These are phyloP conservation scores for Venusia cambrica DNA, from an alignment of 2,888 invertebrate species.

Conservation along the genomic window DNA sequence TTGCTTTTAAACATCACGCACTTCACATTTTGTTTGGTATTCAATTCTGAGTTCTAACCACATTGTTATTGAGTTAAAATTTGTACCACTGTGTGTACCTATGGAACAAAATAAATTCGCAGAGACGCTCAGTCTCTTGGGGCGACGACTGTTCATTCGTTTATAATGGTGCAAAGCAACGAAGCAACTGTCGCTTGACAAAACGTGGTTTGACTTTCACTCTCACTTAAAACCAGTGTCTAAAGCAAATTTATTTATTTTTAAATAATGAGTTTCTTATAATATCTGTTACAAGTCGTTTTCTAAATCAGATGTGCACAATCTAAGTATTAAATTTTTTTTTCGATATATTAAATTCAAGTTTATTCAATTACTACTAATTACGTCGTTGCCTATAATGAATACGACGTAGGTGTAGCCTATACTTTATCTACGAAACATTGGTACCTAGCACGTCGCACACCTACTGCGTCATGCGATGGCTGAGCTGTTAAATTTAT, in stretches of 20 bases:
- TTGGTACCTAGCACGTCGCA: no score
- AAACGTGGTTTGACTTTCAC: slow-evolving; percentile 77
- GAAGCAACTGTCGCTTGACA: slow-evolving; percentile 71
- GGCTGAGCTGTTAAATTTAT: no score
- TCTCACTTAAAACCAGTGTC: slow-evolving; percentile 62
- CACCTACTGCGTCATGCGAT: no score
- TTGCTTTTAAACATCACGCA: slow-evolving; percentile 46
- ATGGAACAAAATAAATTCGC: slow-evolving; percentile 67
- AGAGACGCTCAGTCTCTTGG: slow-evolving; percentile 75
- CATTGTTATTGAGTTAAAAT: slow-evolving; percentile 15
- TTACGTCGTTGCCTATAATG: no score
- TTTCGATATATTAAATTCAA: no score
- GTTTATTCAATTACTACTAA: no score
- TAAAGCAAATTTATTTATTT: no score
- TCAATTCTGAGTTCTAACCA: slow-evolving; percentile 46
- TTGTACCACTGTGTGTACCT: neutral
- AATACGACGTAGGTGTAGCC: no score
- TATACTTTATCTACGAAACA: no score
- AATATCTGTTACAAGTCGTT: no score
- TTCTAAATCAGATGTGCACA: no score
- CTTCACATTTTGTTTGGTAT: slow-evolving; percentile 28
- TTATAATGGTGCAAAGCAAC: slow-evolving; percentile 74
- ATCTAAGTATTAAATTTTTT: no score
- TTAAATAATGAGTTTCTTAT: slow-evolving; percentile 51
- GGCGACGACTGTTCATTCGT: slow-evolving; percentile 78